These are phyloP conservation scores for Teinopalpus imperialis DNA, from an alignment of 2,888 invertebrate species.

Conservation along the genomic window DNA sequence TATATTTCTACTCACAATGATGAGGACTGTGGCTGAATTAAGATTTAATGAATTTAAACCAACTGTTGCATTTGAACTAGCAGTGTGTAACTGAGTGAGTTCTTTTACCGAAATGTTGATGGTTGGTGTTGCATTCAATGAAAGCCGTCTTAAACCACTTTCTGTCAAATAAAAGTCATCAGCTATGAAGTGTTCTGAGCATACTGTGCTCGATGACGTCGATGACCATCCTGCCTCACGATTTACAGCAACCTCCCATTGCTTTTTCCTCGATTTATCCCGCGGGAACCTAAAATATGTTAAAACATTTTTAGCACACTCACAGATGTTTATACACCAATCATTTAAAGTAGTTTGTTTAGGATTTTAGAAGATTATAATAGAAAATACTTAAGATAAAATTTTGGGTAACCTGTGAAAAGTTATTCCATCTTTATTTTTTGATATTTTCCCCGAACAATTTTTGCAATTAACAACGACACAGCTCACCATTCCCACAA, in stretches of 20 bases:
- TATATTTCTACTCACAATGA: too few species aligned
- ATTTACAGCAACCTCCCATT: constrained; percentile 64
- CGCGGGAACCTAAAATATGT: constrained; percentile 59
- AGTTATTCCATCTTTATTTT: constrained; percentile 63
- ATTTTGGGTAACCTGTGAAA: constrained; percentile 56
- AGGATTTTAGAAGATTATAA: too few species aligned
- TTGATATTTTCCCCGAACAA: constrained; percentile 60
- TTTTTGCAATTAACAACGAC: constrained; percentile 62
- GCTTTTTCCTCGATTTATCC: constrained; percentile 49
- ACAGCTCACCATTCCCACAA: constrained; percentile 57
- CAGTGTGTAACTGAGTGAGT: too few species aligned
- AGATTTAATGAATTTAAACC: too few species aligned
- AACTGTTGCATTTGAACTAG: too few species aligned
- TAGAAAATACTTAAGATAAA: not conserved
- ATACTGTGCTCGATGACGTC: constrained; percentile 60
- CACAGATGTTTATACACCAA: too few species aligned
- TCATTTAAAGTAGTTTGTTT: too few species aligned
- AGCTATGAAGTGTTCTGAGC: constrained; percentile 61
- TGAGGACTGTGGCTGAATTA: too few species aligned
- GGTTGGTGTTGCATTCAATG: constrained; percentile 52
- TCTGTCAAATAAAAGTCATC: constrained; percentile 63
- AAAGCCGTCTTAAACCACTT: constrained; percentile 57
- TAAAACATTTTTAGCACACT: too few species aligned
- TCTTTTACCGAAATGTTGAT: constrained; percentile 70
- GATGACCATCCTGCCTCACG: constrained; percentile 55